Base-by-base conservation (phyloP, 2,113 vertebrate species). In the Anolis carolinensis region DNA sequence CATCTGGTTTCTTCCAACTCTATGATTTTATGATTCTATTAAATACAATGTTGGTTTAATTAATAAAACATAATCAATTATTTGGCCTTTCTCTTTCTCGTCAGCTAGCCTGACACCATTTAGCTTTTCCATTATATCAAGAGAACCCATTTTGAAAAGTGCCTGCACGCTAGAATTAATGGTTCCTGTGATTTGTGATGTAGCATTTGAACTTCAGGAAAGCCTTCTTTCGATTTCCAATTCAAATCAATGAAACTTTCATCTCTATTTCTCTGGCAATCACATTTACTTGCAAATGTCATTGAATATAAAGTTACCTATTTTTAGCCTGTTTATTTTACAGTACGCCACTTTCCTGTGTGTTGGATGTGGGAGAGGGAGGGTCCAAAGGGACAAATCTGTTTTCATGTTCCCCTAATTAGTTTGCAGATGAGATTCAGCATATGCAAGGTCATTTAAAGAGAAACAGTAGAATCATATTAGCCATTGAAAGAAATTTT, bases 151-250 rank as follows among this genome's bases (percentile, higher is more conserved):
- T 90, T 86, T 84, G 85, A 39, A 74, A 91, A 85, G 81, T 88
- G 70, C 55, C 2, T 79, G 11, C 79, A 67, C 77, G 83, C 27
- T 72, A 62, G 88, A 93, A 93, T 92, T 82, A 95, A 90, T 91
- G 2, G 59, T 87, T 93, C 88, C 84, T 84, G 77, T 93, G 86
- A 95, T 94, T 95, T 95, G 84, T 86, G 44, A 30, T 83, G 82
- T 89, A 92, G 82, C 85, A 94, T 94, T 94, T 92, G 78, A 92
- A 93, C 85, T 92, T 90, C n/a, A 94, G 82, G 83, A 83, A 92
- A 96, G 86, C 87, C 82, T 87, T 0, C 90, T 94, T 95, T 94
- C 91, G 85, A 50, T 94, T 93, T 94, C 84, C 2, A 25, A n/a
- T 93, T 92, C 76, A 36, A 83, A 87, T 86, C 86, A 90, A 78